Conservation (phyloP, 2,888 invertebrate species). For the Diaphora mendica region DNA sequence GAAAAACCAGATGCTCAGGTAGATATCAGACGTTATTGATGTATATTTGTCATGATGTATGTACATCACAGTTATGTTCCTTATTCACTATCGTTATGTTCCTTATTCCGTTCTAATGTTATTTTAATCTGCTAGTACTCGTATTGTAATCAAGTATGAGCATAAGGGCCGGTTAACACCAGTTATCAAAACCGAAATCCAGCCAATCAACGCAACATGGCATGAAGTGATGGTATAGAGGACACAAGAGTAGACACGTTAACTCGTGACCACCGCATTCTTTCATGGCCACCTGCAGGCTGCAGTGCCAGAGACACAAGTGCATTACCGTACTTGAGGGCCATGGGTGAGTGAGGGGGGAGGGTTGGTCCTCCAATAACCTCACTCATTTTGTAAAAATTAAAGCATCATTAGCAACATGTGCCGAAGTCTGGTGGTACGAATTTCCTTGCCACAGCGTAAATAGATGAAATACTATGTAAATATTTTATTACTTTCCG, state of each 20-base stretch:
- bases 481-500: background rate
- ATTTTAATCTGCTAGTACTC: too few relatives aligned
- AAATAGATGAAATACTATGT: background rate
- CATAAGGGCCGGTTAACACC: background rate
- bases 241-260: background rate
- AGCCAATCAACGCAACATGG: background rate
- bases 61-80: too few relatives aligned
- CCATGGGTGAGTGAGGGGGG: too few relatives aligned
- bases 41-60: too few relatives aligned
- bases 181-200: background rate
- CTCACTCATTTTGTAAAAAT: background rate
- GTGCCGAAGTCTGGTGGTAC: background rate
- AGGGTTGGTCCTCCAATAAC: background rate
- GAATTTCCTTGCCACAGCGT: background rate
- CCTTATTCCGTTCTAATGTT: too few relatives aligned
- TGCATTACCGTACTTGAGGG: background rate
- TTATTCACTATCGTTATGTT: too few relatives aligned
- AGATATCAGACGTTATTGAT: conserved; percentile 5
- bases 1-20: conserved; percentile 72
- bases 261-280: background rate
- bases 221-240: background rate
- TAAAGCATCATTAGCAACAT: background rate
- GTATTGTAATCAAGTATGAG: too few relatives aligned
- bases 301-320: background rate
- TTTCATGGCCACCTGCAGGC: background rate